Base-by-base conservation (phyloP, 2,888 invertebrate species). In the Terebella lapidaria region DNA sequence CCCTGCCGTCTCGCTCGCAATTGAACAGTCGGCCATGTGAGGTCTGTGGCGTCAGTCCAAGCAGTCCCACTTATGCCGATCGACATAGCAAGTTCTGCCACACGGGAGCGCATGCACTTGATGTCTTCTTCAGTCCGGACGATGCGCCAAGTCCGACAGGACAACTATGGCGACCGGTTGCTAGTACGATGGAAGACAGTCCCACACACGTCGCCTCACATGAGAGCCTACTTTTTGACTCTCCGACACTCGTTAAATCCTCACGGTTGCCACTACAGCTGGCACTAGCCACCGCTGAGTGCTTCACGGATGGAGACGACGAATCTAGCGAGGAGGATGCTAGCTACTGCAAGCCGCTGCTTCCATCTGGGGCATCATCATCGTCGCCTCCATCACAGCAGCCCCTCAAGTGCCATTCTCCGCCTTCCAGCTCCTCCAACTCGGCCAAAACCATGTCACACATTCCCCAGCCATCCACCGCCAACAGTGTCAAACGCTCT, bases 21-120 rank as follows among this genome's bases (percentile, higher is more conserved):
- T n/a, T n/a, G n/a, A n/a, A n/a, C n/a, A n/a, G n/a, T n/a, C n/a
- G n/a, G n/a, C 15, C 22, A 18, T 26, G 56, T 24, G 26, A 47
- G 15, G 18, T 26, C 46, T 47, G 56, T 4, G 25, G 25, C 2
- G n/a, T 61, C 28, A 65, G 65, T 35, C 65, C 65, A 2, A 64
- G 62, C 29, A 63, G 63, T 53, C 68, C 68, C 24, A 68, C 67
- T 2, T 68, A 65, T 59, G 53, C 56, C 46, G 60, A 64, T 45
- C 35, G 52, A 5, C 67, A 65, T 28, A 47, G 60, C 45, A 59
- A 66, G 47, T 68, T 68, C 52, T 65, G 65, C 24, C 68, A 68
- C 63, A 61, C 67, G 42, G 69, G 69, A 1, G 65, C 66, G 18
- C 69, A 69, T 53, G 69, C 69, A 1, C 62, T 69, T 42, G 69